Percentiles rank a stretch among this genome's conserved stretches.
Evolutionary conservation across 1,140 invertebrate genomes (phyloP).

Genomic region (Drosophila mayri): DNA sequence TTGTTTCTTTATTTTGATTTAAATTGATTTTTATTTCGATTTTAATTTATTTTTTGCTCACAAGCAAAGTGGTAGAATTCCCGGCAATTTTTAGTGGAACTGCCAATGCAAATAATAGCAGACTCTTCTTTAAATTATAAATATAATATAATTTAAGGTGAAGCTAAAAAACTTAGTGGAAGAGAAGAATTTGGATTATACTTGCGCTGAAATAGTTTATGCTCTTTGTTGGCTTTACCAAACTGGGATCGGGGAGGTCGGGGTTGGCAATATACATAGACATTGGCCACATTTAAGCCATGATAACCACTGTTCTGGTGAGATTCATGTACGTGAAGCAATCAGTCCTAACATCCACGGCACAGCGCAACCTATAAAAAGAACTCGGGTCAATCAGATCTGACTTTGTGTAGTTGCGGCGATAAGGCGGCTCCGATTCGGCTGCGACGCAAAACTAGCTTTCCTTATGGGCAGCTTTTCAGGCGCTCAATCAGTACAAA

Average conservation of each 20-base stretch:
- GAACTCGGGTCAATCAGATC: neutral
- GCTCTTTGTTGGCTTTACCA: no score
- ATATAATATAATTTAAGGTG: no score
- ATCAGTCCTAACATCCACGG: neutral
- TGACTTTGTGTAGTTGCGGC: neutral
- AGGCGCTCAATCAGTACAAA: neutral
- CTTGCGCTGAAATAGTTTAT: neutral
- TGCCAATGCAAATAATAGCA: no score
- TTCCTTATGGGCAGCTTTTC: neutral
- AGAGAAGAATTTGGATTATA: no score
- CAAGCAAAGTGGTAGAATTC: no score
- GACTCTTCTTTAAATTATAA: no score
- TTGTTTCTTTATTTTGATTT: no score
- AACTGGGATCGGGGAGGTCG: no score
- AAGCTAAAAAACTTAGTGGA: no score
- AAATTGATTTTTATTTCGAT: no score
- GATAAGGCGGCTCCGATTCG: constrained; percentile 4
- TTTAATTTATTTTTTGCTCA: no score
- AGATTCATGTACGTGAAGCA: neutral
- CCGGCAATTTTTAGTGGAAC: no score
- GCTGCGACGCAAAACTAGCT: constrained; percentile 9
- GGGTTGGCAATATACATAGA: neutral
- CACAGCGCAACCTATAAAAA: neutral
- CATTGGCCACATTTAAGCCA: neutral
- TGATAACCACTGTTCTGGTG: neutral